Base-by-base conservation (phyloP, 1,140 invertebrate species). In the Heliothis virescens region DNA sequence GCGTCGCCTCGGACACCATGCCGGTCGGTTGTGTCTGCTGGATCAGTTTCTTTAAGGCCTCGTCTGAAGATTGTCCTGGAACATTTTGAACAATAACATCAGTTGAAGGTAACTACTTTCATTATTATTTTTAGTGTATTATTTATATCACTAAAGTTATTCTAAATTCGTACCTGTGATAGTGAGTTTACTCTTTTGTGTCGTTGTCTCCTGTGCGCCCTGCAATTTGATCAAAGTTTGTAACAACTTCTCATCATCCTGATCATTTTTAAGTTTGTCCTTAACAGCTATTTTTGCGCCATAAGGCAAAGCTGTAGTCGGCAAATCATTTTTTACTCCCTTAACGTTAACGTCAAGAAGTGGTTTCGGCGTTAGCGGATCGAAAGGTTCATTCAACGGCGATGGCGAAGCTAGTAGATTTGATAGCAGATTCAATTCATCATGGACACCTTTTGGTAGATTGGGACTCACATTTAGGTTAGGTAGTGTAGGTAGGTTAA, bases 201-300 rank as follows among this genome's bases (percentile, higher is more conserved):
- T 92, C 13, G 92, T 92, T n/a, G 91, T 91, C 83, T 94, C 90
- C 86, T 93, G 92, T 15, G 84, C 91, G 26, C 90, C 92, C 86
- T 95, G 94, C 15, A 95, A 85, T 86, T 94, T 90, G 80, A 95
- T 89, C 75, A 95, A 89, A 74, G 93, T 94, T 90, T 95, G 90
- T 85, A 95, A 88, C 82, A 95, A 88, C 80, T 94, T 89, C 11
- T 88, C 87, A 85, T 95, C 94, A 84, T 95, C 91, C 83, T 94
- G 89, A 67, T 92, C 87, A 85, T 80, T 95, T 71, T 90, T 91
- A 18, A 94, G 81, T 62, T 92, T 89, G 83, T 95, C 92, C 83
- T 93, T 92, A 50, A 94, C 92, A 82, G 89, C 90, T 81, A 94
- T 94, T 88, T 90, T 92, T 53, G 88, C 87, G 73, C 89, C 90